Evolutionary conservation across 1,140 invertebrate genomes (phyloP).

Genomic region (Cyclargus thomasi): DNA sequence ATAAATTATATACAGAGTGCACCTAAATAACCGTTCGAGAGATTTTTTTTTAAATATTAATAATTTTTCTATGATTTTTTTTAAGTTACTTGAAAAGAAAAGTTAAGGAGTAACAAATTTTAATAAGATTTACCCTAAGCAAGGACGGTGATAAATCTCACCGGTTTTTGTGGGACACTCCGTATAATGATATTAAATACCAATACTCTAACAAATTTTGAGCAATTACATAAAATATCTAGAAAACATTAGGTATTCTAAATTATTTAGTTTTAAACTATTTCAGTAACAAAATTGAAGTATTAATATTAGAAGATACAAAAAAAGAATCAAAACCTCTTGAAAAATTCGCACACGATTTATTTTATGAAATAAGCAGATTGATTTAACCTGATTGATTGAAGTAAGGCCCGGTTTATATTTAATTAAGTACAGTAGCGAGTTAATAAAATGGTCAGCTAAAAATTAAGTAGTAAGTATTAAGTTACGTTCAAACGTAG

Average conservation of each 20-base stretch:
- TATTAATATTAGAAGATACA: background rate
- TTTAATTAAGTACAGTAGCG: too few relatives aligned
- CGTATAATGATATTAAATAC: conserved; percentile 8
- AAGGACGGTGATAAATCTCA: background rate
- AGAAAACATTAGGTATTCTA: conserved; percentile 1
- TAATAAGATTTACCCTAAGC: background rate
- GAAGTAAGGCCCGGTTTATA: too few relatives aligned
- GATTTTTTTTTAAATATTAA: background rate
- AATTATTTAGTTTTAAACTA: background rate
- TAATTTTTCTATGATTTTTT: too few relatives aligned
- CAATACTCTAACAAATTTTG: conserved; percentile 7
- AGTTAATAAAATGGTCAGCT: too few relatives aligned
- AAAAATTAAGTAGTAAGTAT: too few relatives aligned
- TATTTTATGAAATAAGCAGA: too few relatives aligned
- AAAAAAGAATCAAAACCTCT: background rate
- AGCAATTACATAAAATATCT: conserved; percentile 1
- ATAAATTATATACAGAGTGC: background rate
- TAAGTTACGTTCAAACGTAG: too few relatives aligned
- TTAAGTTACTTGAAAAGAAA: too few relatives aligned
- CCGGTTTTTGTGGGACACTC: background rate
- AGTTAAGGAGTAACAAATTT: too few relatives aligned
- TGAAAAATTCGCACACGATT: background rate
- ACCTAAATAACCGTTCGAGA: background rate
- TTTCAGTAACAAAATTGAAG: background rate
- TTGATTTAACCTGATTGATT: too few relatives aligned